phyloP scores from a whole-genome alignment of 2,113 vertebrate species.

The Fregetta grallaria region DNA sequence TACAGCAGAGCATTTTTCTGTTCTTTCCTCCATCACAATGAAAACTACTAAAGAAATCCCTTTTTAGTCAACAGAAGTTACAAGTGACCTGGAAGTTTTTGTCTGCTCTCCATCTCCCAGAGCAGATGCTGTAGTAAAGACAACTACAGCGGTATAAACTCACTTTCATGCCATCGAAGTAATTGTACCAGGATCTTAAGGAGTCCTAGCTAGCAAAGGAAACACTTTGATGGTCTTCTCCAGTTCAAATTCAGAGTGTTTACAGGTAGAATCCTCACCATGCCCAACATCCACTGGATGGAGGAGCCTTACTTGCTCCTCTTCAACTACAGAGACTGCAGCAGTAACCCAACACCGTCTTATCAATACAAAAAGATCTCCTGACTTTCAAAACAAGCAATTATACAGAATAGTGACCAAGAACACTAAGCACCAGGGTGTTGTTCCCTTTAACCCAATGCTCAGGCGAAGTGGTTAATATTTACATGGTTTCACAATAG shows the following conservation, averaged over 20 bases:
- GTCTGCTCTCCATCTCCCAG: not conserved
- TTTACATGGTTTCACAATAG: constrained; percentile 45
- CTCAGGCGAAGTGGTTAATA: not conserved
- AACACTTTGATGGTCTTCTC: not conserved
- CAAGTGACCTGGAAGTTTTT: not conserved
- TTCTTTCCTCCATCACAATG: not conserved
- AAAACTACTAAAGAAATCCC: not conserved
- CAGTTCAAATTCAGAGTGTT: not conserved
- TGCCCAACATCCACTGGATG: not conserved
- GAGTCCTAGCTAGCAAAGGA: not conserved
- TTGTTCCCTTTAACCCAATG: constrained; percentile 10
- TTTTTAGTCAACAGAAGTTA: not conserved
- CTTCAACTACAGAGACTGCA: not conserved
- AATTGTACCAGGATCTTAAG: not conserved
- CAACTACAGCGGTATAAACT: not conserved
- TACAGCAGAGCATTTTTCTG: not conserved
- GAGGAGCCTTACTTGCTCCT: not conserved
- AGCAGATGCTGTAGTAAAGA: not conserved
- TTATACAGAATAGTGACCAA: not conserved
- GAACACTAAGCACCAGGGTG: not conserved
- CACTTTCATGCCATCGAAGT: not conserved
- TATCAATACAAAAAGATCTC: not conserved
- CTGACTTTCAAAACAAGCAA: not conserved
- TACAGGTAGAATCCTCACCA: not conserved
- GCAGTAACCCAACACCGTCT: not conserved